Base-by-base conservation (phyloP, 2,113 vertebrate genomes). In the Condylura cristata region DNA sequence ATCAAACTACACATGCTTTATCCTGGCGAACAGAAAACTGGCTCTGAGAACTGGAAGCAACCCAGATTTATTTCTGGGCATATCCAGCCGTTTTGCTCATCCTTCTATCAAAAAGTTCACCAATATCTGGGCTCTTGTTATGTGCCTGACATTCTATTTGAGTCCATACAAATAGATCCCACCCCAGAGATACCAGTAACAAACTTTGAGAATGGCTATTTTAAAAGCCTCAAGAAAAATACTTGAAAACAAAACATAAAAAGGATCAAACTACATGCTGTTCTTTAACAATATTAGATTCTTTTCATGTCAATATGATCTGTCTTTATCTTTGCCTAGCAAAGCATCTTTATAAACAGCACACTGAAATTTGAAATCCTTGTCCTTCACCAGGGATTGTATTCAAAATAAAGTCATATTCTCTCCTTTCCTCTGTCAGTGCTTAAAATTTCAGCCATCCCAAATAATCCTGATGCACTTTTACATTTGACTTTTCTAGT, bases 271-370 rank as follows among this genome's bases (percentile, higher is more conserved):
- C 26, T 65, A 26, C 28, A 46, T 5, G 2, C 30, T 63, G 86
- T 58, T 83, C 28, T 4, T 72, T 76, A 90, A 70, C 44, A 22
- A 17, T 26, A 89, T 28, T 61, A 72, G 26, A 8, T 39, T 81
- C 28, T 84, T 20, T 76, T 79, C 60, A 16, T 28, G 44, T 44
- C 5, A 18, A 58, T 44, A 58, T 58, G 71, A 63, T 11, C 17
- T 70, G 51, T 60, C 39, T 60, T n/a, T 37, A 70, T 51, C 34
- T 5, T 30, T 37, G 34, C 24, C 3, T 37, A 26, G 28, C 46
- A 81, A 84, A 94, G 26, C 12, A 75, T 17, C 86, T 95, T 95
- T 94, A 91, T 65, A 32, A 84, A 93, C 81, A 18, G 58, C 17
- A 46, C 46, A 20, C 26, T 66, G n/a, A 70, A 86, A 82, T 56